phyloP scores from a whole-genome alignment of 2,797 vertebrate species.

The Pipistrellus kuhlii region DNA sequence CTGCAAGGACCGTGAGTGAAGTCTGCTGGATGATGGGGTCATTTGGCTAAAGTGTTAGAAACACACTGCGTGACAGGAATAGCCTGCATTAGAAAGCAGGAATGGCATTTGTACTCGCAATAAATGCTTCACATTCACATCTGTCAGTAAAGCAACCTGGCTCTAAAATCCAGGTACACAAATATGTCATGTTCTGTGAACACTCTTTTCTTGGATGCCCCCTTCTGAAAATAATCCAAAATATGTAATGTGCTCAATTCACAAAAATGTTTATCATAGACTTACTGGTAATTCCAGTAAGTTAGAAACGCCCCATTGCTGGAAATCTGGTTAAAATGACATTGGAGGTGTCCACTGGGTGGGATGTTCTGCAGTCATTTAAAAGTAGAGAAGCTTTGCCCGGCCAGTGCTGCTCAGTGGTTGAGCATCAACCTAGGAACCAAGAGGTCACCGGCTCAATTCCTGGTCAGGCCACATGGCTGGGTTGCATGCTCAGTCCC shows the following conservation, averaged over 20 bases:
- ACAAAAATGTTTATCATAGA: background rate
- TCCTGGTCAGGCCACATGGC: too few relatives aligned
- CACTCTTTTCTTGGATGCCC: background rate
- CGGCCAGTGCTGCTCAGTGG: too few relatives aligned
- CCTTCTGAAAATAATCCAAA: constrained; percentile 11
- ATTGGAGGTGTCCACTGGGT: background rate
- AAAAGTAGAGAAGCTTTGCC: background rate
- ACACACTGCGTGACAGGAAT: background rate
- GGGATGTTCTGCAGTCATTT: background rate
- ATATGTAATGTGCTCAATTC: background rate
- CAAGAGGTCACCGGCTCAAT: too few relatives aligned
- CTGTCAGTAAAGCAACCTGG: background rate
- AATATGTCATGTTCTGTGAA: background rate
- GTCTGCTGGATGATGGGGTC: background rate
- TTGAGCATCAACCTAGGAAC: too few relatives aligned
- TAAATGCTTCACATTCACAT: background rate
- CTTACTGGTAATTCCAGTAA: background rate
- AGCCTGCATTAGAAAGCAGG: constrained; percentile 23
- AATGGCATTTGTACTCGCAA: background rate
- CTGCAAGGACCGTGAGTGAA: background rate
- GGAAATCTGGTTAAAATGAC: background rate
- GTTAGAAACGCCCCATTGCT: background rate
- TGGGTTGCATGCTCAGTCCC: too few relatives aligned
- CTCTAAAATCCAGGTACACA: background rate
- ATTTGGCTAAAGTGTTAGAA: background rate